phyloP scores from a whole-genome alignment of 2,113 vertebrate genomes.

The Archocentrus centrarchus region DNA sequence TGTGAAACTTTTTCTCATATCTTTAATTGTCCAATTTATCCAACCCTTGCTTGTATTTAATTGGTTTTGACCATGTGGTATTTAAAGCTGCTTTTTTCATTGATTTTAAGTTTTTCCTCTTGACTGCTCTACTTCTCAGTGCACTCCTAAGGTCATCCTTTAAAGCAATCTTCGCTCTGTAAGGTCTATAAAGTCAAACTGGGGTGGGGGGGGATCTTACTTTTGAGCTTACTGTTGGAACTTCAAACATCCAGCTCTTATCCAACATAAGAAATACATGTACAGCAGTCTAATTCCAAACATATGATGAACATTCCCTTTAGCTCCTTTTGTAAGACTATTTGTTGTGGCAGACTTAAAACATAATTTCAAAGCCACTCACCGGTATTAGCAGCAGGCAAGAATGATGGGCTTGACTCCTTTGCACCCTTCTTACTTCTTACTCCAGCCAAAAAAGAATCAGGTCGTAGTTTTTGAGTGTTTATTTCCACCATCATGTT shows the following conservation, averaged over 20 bases:
- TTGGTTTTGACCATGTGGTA: slow-evolving; percentile 3
- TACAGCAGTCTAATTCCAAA: background rate
- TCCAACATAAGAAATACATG: background rate
- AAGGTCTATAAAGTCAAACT: background rate
- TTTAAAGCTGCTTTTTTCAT: background rate
- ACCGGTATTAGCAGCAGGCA: too few relatives aligned
- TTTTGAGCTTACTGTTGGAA: background rate
- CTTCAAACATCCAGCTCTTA: background rate
- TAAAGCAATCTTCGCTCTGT: background rate
- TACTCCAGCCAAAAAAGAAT: too few relatives aligned
- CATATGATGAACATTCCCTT: background rate
- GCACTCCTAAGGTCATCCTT: background rate
- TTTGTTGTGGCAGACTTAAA: too few relatives aligned
- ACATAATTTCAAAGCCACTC: too few relatives aligned
- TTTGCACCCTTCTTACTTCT: too few relatives aligned
- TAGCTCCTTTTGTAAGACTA: background rate
- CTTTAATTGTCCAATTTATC: slow-evolving; percentile 4
- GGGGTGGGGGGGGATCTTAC: background rate
- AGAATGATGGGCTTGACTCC: too few relatives aligned
- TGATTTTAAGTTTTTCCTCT: background rate
- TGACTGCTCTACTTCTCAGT: background rate
- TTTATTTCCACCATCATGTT: too few relatives aligned
- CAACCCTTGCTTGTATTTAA: background rate
- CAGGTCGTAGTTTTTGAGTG: too few relatives aligned
- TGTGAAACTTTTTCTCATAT: background rate